Percentiles rank a stretch among this genome's conserved stretches.
Evolutionary conservation across 2,888 invertebrate genomes (phyloP).

Genomic region (Sphaeridia pumilis): DNA sequence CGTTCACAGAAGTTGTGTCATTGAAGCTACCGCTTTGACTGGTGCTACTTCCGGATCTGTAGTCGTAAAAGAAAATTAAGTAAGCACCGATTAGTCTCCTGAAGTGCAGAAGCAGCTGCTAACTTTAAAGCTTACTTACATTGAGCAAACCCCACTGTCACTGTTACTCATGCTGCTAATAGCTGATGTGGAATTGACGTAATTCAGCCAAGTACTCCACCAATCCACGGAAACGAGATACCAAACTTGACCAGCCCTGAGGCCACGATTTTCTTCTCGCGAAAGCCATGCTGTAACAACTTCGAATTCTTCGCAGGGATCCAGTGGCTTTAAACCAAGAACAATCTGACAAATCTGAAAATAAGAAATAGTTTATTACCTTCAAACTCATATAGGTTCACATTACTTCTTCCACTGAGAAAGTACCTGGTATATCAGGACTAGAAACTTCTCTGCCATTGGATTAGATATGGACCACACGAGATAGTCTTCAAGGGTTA

Average conservation of each 20-base stretch:
- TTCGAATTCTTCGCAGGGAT: constrained; percentile 67
- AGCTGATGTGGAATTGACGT: constrained; percentile 41
- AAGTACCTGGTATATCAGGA: constrained; percentile 53
- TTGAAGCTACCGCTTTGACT: constrained; percentile 26
- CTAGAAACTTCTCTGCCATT: constrained; percentile 56
- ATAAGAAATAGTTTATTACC: too few species aligned
- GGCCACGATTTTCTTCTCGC: constrained; percentile 62
- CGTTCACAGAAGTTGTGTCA: constrained; percentile 15
- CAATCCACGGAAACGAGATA: constrained; percentile 73
- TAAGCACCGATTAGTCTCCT: background rate
- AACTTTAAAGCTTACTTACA: constrained; percentile 21
- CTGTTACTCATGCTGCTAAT: constrained; percentile 29
- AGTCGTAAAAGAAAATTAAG: background rate
- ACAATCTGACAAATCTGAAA: constrained; percentile 68
- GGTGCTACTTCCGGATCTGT: constrained; percentile 25
- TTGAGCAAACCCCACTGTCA: constrained; percentile 35
- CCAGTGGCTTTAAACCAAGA: constrained; percentile 67
- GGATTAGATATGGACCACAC: constrained; percentile 69
- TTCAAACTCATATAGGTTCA: too few species aligned
- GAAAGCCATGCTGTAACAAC: constrained; percentile 73
- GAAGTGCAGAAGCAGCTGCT: background rate
- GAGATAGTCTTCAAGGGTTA: constrained; percentile 71
- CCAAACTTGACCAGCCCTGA: constrained; percentile 75
- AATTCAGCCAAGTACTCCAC: constrained; percentile 71
- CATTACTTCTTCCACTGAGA: too few species aligned